These are phyloP conservation scores for Zoanthus sansibaricus DNA, from an alignment of 92 coral and sea anemone genomes.

Conservation along the genomic window DNA sequence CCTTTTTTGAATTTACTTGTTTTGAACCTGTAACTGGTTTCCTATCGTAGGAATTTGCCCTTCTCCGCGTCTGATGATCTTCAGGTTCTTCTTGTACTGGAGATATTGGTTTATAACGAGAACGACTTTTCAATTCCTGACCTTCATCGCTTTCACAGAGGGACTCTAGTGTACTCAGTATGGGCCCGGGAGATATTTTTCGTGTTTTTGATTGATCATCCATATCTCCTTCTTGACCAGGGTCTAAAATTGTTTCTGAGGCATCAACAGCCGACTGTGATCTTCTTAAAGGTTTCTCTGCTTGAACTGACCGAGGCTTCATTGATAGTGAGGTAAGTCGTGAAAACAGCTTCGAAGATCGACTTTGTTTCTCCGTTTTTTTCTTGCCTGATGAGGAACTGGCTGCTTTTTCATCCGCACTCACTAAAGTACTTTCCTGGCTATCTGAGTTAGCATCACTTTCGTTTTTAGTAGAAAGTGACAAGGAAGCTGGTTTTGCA, in stretches of 20 bases:
- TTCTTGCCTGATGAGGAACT: constrained; percentile 25
- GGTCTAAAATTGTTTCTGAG: not conserved
- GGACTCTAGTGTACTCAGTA: constrained; percentile 11
- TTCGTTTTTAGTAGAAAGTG: constrained; percentile 5
- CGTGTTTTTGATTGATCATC: not conserved
- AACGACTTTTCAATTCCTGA: not conserved
- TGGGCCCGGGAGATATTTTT: not conserved
- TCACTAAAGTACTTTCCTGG: constrained; percentile 8
- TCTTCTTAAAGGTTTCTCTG: constrained; percentile 35
- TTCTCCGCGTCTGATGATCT: not conserved
- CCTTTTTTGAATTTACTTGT: constrained; percentile 6
- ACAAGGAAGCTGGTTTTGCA: constrained; percentile 11
- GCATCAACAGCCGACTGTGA: constrained; percentile 1
- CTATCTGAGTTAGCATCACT: not conserved
- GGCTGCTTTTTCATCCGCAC: constrained; percentile 4
- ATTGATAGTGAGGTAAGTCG: constrained; percentile 26
- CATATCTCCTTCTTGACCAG: not conserved
- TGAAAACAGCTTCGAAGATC: constrained; percentile 33
- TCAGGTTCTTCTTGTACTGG: not conserved
- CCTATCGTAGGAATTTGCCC: constrained; percentile 8
- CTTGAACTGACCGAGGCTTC: constrained; percentile 16
- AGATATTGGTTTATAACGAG: not conserved
- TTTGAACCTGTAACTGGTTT: constrained; percentile 11
- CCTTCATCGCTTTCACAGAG: constrained; percentile 15
- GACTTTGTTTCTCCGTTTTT: constrained; percentile 32